Evolutionary conservation across 1,140 invertebrate genomes (phyloP), one percentile per base, ranked within the genome.

Genomic region (Drosophila prosaltans): DNA sequence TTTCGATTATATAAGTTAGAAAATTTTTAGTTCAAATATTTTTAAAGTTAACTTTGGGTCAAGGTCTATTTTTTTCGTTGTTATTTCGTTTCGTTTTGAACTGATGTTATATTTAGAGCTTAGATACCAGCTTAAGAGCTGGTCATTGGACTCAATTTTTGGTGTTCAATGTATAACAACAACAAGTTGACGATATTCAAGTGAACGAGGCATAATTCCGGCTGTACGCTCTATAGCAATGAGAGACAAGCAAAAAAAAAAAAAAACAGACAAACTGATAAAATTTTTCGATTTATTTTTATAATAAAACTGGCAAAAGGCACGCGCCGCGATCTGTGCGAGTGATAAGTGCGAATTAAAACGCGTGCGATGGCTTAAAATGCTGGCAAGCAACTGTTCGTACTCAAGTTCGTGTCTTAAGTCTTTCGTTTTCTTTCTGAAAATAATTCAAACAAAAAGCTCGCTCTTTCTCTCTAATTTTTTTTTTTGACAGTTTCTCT

Each of bases 91-190:
- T 16, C 16, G 55, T 62, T 54, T 72, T 57, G 36, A 51, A 51
- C 21, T 26, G 10, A 39, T 16, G 43, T 43, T 57, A 64, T 70
- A 51, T 28, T 66, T 59, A 72, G 62, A 51, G 32, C 68, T 66
- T 60, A 59, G 28, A 30, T 63, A 72, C 70, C 68, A 59, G 64
- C 62, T 59, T 39, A 40, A 70, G 69, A 67, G 66, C 78, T 85
- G 83, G 84, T 89, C 85, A 89, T 90, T 89, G 84, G 84, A 89
- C 84, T 79, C 78, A 74, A 69, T 86, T 75, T 36, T 83, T 77
- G 45, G 80, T 80, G 89, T 80, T 89, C 71, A 71, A 65, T 65
- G 58, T 63, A 66, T 64, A 75, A 58, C 62, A 51, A 72, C 21
- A 51, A 51, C 45, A 26, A 51, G 45, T 51, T 51, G 45, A 10